These are phyloP conservation scores for Drosophila hydei DNA, from an alignment of 1,140 invertebrate species.

Conservation along the genomic window DNA sequence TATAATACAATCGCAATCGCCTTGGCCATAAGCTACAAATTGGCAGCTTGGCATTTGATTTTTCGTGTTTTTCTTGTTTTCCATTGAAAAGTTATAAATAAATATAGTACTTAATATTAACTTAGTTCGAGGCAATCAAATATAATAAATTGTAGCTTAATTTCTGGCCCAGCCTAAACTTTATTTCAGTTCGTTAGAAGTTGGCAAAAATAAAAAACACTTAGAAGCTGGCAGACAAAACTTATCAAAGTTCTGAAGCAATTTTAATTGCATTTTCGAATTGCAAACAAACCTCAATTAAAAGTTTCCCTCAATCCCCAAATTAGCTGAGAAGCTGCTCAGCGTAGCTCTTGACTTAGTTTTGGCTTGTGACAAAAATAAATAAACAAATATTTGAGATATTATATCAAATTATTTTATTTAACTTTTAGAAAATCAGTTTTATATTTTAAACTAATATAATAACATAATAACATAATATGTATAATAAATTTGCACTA, in stretches of 20 bases:
- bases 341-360: not conserved
- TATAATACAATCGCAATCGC: slow-evolving; percentile 19
- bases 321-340: slow-evolving; percentile 33
- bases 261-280: slow-evolving; percentile 70
- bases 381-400: not conserved
- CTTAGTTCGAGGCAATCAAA: slow-evolving; percentile 6
- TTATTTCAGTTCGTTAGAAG: slow-evolving; percentile 10
- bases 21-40: slow-evolving; percentile 45
- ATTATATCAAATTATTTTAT: too few relatives aligned
- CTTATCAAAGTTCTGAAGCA: slow-evolving; percentile 36
- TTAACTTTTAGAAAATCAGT: too few relatives aligned
- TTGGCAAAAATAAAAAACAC: slow-evolving; percentile 4
- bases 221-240: slow-evolving; percentile 17
- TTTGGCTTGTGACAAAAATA: not conserved
- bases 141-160: slow-evolving; percentile 21
- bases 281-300: slow-evolving; percentile 64
- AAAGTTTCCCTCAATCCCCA: slow-evolving; percentile 50
- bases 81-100: slow-evolving; percentile 34
- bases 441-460: too few relatives aligned
- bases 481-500: too few relatives aligned
- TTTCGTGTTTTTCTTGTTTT: not conserved
- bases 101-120: slow-evolving; percentile 60
- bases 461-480: too few relatives aligned
- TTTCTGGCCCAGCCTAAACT: slow-evolving; percentile 9
- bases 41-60: slow-evolving; percentile 47